A percentile compares a stretch with the other conserved stretches of the same genome.
phyloP scores from a whole-genome alignment of 2,797 vertebrate genomes.

The Gambelia wislizenii region DNA sequence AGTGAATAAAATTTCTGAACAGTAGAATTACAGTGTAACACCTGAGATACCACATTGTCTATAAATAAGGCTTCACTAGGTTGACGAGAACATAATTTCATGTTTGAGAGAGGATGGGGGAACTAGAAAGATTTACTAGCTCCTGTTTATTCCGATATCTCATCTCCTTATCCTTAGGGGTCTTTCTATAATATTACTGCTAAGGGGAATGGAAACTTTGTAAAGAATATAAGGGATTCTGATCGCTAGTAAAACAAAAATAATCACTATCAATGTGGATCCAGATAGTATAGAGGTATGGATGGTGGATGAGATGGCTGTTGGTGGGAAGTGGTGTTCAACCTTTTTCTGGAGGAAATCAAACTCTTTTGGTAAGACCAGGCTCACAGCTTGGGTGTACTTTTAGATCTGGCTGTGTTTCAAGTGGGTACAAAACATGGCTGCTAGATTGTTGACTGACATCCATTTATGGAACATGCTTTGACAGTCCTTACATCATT shows the following conservation, averaged over 20 bases:
- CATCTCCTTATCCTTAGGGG: not conserved
- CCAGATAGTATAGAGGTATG: not conserved
- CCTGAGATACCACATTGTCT: not conserved
- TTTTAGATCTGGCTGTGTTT: not conserved
- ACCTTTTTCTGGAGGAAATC: not conserved
- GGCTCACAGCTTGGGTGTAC: not conserved
- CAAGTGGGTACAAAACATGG: not conserved
- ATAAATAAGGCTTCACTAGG: not conserved
- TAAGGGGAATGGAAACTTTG: not conserved
- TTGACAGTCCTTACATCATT: not conserved
- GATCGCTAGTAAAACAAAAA: not conserved
- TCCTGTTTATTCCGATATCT: not conserved
- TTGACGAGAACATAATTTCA: not conserved
- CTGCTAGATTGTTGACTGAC: not conserved
- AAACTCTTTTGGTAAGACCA: not conserved
- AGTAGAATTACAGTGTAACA: not conserved
- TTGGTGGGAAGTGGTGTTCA: not conserved
- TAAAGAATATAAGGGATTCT: not conserved
- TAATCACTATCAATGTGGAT: too few relatives aligned
- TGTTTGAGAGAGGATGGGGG: not conserved
- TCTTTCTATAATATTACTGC: not conserved
- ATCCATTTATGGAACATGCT: not conserved
- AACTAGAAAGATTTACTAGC: not conserved
- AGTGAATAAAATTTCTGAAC: not conserved
- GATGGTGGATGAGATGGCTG: not conserved